Evolutionary conservation across 1,140 invertebrate genomes (phyloP).

Genomic region (Cyrtorhinus lividipennis): DNA sequence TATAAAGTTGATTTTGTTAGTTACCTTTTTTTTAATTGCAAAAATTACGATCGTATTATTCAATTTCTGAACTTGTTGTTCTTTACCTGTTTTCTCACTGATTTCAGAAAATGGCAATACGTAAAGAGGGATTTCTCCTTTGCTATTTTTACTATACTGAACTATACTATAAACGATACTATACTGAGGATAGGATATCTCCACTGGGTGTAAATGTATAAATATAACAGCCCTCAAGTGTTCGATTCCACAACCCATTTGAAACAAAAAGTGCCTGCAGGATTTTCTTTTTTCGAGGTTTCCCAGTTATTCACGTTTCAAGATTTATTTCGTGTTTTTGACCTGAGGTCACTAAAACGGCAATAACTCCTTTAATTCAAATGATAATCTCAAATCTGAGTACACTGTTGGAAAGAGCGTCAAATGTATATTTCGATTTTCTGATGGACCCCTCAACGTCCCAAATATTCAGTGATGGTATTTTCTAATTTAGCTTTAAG

Average conservation of each 20-base stretch:
- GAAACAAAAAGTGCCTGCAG: background rate
- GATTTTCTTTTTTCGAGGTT: background rate
- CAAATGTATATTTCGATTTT: too few species aligned
- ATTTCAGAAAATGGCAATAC: background rate
- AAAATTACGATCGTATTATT: too few species aligned
- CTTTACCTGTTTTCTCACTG: background rate
- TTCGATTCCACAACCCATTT: background rate
- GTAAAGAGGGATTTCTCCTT: background rate
- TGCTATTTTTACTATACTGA: too few species aligned
- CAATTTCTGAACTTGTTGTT: background rate
- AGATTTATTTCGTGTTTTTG: background rate
- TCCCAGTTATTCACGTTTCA: background rate
- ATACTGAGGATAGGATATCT: too few species aligned
- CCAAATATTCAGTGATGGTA: too few species aligned
- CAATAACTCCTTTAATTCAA: background rate
- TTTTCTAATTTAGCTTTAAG: too few species aligned
- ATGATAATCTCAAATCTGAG: background rate
- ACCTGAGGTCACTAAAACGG: background rate
- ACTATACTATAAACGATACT: too few species aligned
- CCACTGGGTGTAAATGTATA: background rate
- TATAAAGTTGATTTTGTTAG: too few species aligned
- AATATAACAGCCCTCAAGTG: background rate
- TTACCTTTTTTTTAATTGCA: too few species aligned
- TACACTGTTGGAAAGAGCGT: background rate
- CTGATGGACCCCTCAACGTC: too few species aligned